Percentiles rank a stretch among this genome's conserved stretches.
Conservation (phyloP, 2,888 invertebrate species). For the Griposia aprilina region DNA sequence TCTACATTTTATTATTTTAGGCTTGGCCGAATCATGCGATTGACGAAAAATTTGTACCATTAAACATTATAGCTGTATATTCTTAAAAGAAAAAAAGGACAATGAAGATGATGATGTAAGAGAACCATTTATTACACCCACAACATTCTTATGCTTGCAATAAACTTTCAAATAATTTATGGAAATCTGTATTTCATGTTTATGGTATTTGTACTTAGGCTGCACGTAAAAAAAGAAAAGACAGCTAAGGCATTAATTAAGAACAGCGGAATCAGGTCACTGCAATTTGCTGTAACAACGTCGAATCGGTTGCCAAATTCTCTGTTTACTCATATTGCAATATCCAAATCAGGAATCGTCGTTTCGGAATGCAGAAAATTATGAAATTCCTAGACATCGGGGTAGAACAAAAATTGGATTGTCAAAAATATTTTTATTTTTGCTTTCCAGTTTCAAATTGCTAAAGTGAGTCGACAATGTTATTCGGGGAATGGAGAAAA, state of each 20-base stretch:
- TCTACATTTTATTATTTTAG: neutral
- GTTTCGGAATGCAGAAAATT: conserved; percentile 34
- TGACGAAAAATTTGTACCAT: neutral
- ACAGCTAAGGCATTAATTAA: neutral
- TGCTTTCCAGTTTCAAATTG: conserved; percentile 10
- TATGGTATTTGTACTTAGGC: neutral
- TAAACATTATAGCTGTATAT: neutral
- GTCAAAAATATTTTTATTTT: conserved; percentile 29
- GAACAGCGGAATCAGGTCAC: conserved; percentile 39
- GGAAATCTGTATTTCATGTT: neutral
- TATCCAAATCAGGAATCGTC: conserved; percentile 44
- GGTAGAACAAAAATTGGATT: conserved; percentile 34
- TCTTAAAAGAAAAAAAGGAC: neutral
- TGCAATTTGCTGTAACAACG: conserved; percentile 15
- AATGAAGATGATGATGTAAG: neutral
- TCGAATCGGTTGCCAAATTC: conserved; percentile 49
- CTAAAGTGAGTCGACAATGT: conserved; percentile 13
- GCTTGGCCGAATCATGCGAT: neutral
- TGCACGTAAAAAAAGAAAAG: neutral
- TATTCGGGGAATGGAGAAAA: conserved; percentile 23
- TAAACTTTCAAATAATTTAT: neutral
- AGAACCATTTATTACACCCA: neutral
- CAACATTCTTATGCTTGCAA: neutral
- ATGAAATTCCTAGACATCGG: conserved; percentile 12
- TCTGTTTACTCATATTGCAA: conserved; percentile 37